Evolutionary conservation across 2,888 invertebrate genomes (phyloP).

Genomic region (Drosophila nigricruria): DNA sequence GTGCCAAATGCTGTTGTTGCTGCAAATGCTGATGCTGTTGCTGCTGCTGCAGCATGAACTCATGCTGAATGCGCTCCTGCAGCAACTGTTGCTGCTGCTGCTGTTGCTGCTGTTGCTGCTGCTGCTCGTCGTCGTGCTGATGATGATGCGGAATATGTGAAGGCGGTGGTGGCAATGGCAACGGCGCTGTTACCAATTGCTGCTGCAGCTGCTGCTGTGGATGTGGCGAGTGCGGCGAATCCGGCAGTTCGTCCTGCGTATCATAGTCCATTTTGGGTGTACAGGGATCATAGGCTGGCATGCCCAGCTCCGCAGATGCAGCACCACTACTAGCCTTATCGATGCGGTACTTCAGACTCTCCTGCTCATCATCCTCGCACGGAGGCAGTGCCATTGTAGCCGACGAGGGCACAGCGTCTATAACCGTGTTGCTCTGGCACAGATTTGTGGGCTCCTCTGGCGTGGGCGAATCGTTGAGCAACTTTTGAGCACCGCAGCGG

Average conservation of each 20-base stretch:
- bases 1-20: constrained; percentile 76
- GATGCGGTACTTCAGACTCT: constrained; percentile 69
- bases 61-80: constrained; percentile 75
- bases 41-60: constrained; percentile 79
- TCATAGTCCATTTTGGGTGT: constrained; percentile 76
- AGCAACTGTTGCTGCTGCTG: constrained; percentile 72
- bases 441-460: constrained; percentile 74
- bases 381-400: constrained; percentile 42
- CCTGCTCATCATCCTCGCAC: constrained; percentile 71
- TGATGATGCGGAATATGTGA: constrained; percentile 60
- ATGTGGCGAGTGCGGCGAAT: constrained; percentile 70
- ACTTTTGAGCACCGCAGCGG: constrained; percentile 64
- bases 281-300: constrained; percentile 68
- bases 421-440: constrained; percentile 62
- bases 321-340: constrained; percentile 67
- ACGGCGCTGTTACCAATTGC: constrained; percentile 37
- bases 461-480: constrained; percentile 68
- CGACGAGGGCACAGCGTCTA: constrained; percentile 50
- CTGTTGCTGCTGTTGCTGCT: constrained; percentile 69
- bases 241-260: constrained; percentile 69
- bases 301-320: constrained; percentile 63
- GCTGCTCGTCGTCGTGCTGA: constrained; percentile 65
- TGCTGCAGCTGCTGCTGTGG: constrained; percentile 55
- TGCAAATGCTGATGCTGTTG: constrained; percentile 79
- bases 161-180: constrained; percentile 44